Base-by-base conservation (phyloP, 2,888 invertebrate species). In the Autographa gamma region DNA sequence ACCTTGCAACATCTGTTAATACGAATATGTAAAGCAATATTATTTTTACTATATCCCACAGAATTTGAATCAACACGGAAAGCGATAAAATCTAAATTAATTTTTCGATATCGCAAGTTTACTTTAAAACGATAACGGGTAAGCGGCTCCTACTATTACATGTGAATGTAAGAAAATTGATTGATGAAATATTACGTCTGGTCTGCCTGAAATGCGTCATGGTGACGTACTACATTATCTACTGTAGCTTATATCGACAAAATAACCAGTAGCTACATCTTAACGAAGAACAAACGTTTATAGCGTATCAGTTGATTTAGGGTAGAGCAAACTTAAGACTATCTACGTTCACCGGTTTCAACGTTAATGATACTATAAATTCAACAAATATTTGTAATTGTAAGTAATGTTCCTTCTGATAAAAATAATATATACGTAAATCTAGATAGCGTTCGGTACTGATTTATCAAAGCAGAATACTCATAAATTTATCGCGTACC, bases 401-500 rank as follows among this genome's bases (percentile, higher is more conserved):
- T 82, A 83, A 76, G 79, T 80, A 80, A 86, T 79, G 77, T 84
- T 88, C 70, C 79, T 73, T 68, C 60, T 81, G 79, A 82, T 77
- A 86, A 85, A 83, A 85, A 79, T 85, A 87, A 85, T 86, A 78
- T 77, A 76, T 82, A 85, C 81, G 88, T 89, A 89, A 86, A 90
- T 89, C 86, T 89, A 91, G 92, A 93, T 93, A 93, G 84, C 81
- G 85, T 80, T 81, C 73, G 69, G 80, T 73, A 86, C 89, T 89
- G 90, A 91, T 92, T 89, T 91, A 91, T 91, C 90, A 90, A 90
- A 92, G 88, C 87, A 89, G 85, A 85, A 85, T 89, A 88, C 85
- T 90, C 88, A 89, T 92, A 92, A 92, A 93, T 91, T 86, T 90
- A 88, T 93, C 93, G 91, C 87, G 90, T 88, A 88, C 80, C 79